Percentiles rank a stretch among this genome's conserved stretches.
Evolutionary conservation across 2,113 vertebrate species (phyloP).

Genomic region (Melanocharis versteri): DNA sequence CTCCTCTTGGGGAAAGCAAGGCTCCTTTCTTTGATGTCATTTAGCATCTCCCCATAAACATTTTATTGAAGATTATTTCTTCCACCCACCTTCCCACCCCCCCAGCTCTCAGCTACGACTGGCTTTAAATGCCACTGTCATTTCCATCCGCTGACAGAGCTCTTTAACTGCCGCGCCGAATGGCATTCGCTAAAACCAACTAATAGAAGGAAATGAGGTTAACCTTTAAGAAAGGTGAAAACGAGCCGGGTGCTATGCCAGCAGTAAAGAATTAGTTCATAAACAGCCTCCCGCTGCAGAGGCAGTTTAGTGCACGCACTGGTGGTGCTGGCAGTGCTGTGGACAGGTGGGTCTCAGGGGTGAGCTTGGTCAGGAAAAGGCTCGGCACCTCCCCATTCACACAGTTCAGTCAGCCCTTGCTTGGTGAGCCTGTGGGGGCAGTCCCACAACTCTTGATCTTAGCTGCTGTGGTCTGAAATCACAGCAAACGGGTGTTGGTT

Average conservation of each 20-base stretch:
- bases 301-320: neutral
- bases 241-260: conserved; percentile 6
- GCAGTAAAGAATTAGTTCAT: conserved; percentile 52
- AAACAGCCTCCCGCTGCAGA: conserved; percentile 36
- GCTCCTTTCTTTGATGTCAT: neutral
- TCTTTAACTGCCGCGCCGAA: conserved; percentile 1
- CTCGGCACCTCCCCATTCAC: fast-evolving
- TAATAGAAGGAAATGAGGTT: conserved; percentile 66
- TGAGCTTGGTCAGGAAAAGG: neutral
- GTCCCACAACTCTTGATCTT: neutral
- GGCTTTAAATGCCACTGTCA: conserved; percentile 59
- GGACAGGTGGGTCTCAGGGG: neutral
- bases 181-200: conserved; percentile 65
- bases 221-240: conserved; percentile 67
- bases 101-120: neutral
- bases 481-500: neutral
- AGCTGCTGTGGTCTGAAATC: neutral
- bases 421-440: neutral
- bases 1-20: neutral
- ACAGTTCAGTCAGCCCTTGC: neutral
- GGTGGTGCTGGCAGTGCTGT: neutral
- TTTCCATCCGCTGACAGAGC: conserved; percentile 54
- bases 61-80: conserved; percentile 58
- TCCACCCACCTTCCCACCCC: neutral
- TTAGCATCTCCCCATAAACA: neutral